These are phyloP conservation scores for Chalcosyrphus nemorum DNA, from an alignment of 2,888 invertebrate genomes.

Conservation along the genomic window DNA sequence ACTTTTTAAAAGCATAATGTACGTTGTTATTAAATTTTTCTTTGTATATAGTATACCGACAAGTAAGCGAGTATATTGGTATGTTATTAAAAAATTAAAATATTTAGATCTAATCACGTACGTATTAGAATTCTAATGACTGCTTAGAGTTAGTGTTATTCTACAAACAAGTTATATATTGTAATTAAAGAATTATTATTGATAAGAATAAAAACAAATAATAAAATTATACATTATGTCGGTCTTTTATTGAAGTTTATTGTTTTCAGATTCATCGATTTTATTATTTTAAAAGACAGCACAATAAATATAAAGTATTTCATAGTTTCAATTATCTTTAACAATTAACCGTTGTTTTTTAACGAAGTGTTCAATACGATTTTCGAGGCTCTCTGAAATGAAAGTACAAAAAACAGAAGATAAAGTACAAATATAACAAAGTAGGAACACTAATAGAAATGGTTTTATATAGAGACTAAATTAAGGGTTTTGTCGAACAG, in stretches of 20 bases:
- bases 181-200: constrained; percentile 14
- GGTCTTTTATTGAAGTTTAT: not conserved
- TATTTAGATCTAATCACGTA: constrained; percentile 35
- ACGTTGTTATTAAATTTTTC: constrained; percentile 44
- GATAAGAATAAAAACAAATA: constrained; percentile 27
- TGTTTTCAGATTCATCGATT: not conserved
- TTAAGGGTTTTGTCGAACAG: no score
- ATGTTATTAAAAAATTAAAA: not conserved
- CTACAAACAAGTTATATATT: not conserved
- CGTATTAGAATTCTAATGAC: constrained; percentile 56
- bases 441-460: no score
- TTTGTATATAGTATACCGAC: constrained; percentile 73
- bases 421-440: no score
- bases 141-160: constrained; percentile 45
- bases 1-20: not conserved
- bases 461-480: no score
- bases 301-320: not conserved
- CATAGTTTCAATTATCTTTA: constrained; percentile 19
- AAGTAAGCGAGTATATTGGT: constrained; percentile 21
- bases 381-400: constrained; percentile 90
- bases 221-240: not conserved
- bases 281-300: not conserved
- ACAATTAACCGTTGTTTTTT: constrained; percentile 85
- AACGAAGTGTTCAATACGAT: constrained; percentile 88
- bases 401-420: constrained; percentile 42